A percentile compares a stretch with the other conserved stretches of the same genome.
phyloP scores from a whole-genome alignment of 2,113 vertebrate genomes.

The Dromaius novaehollandiae region DNA sequence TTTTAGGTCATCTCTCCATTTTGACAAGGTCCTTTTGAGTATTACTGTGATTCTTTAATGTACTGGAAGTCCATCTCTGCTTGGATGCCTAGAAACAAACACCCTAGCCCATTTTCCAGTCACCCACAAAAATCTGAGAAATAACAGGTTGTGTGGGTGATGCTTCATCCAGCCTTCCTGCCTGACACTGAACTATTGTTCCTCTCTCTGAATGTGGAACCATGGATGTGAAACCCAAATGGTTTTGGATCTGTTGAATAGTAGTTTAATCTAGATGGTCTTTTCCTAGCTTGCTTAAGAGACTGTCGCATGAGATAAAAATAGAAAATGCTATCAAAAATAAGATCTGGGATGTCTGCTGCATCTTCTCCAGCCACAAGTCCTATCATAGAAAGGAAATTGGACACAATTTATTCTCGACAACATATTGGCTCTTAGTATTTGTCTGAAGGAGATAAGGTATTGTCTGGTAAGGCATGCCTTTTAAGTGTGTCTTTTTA shows the following conservation, averaged over 20 bases:
- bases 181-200: background rate
- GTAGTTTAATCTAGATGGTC: background rate
- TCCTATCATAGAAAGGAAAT: background rate
- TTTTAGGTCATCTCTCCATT: background rate
- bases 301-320: background rate
- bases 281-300: background rate
- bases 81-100: background rate
- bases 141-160: background rate
- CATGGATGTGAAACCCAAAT: background rate
- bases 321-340: background rate
- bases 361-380: background rate
- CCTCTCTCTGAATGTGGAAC: background rate
- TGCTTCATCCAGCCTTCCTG: no score
- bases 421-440: background rate
- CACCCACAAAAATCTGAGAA: background rate
- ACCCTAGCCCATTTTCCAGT: background rate
- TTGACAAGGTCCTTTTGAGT: background rate
- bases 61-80: background rate
- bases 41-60: background rate
- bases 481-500: background rate
- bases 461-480: background rate
- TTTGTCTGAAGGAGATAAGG: conserved; percentile 35
- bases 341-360: background rate
- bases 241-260: background rate
- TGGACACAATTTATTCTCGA: background rate